Evolutionary conservation across 2,888 invertebrate genomes (phyloP).

Genomic region (Callinectes sapidus): DNA sequence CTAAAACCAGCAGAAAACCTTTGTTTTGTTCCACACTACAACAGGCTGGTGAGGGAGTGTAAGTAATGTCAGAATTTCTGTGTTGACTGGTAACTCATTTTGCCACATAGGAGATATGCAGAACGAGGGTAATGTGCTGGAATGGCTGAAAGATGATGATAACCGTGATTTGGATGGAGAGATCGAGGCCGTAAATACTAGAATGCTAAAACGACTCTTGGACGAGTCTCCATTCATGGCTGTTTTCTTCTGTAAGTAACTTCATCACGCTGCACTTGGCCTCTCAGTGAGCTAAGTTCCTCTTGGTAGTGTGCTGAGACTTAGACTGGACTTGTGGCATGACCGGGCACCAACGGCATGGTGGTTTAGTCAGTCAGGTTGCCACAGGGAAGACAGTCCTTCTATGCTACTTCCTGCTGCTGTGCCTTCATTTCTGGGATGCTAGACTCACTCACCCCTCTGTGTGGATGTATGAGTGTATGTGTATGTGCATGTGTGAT

Average conservation of each 20-base stretch:
- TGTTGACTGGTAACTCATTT: conserved; percentile 45
- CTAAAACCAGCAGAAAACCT: conserved; percentile 35
- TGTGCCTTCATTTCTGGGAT: background rate
- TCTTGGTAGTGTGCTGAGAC: conserved; percentile 12
- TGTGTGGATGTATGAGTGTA: background rate
- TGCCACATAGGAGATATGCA: conserved; percentile 85
- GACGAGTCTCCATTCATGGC: conserved; percentile 91
- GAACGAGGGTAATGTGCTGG: conserved; percentile 92
- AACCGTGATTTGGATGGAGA: conserved; percentile 94
- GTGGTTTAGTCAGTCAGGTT: background rate
- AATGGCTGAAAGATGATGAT: conserved; percentile 95
- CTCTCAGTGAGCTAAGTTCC: background rate
- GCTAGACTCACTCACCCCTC: background rate
- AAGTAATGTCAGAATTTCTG: background rate
- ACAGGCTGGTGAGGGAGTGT: conserved; percentile 45
- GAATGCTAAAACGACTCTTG: conserved; percentile 90
- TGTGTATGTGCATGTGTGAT: background rate
- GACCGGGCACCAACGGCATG: background rate
- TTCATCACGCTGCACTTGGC: conserved; percentile 6
- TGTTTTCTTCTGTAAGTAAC: conserved; percentile 90
- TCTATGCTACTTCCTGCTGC: background rate
- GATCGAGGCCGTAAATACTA: conserved; percentile 92
- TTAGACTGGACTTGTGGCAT: conserved; percentile 30
- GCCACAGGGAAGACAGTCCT: background rate
- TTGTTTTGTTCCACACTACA: background rate